Conservation (phyloP, 2,888 invertebrate genomes). For the Diloba caeruleocephala region DNA sequence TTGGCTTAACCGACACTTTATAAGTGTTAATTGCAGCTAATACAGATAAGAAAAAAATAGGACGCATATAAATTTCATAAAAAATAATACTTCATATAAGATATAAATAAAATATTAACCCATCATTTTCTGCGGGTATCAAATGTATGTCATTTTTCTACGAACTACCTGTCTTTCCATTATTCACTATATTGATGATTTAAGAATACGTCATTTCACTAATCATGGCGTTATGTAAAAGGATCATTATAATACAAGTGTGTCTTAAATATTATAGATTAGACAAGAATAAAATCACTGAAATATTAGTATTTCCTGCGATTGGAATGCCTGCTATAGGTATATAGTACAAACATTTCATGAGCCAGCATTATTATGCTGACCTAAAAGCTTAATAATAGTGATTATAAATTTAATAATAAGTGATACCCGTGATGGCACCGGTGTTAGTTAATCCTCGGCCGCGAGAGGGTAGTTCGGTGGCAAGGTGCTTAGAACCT, state of each 20-base stretch:
- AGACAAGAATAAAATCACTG: conserved; percentile 48
- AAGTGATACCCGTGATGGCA: conserved; percentile 48
- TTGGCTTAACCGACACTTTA: conserved; percentile 18
- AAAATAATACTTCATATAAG: conserved; percentile 44
- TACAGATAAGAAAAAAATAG: conserved; percentile 22
- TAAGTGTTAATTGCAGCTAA: conserved; percentile 22
- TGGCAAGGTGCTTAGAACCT: conserved; percentile 82
- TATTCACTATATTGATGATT: conserved; percentile 10
- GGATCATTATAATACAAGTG: conserved; percentile 32
- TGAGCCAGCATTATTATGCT: conserved; percentile 42
- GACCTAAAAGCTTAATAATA: conserved; percentile 43
- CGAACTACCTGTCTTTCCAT: neutral
- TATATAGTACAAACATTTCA: conserved; percentile 44
- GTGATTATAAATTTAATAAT: conserved; percentile 48
- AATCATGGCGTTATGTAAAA: conserved; percentile 19
- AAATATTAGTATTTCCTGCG: conserved; percentile 48
- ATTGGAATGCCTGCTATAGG: conserved; percentile 52
- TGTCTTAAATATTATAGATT: conserved; percentile 41
- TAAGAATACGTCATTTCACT: conserved; percentile 25
- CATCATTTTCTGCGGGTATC: conserved; percentile 21
- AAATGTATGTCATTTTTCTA: conserved; percentile 2
- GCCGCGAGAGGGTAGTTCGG: conserved; percentile 84
- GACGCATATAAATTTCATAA: conserved; percentile 41
- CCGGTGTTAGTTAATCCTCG: conserved; percentile 59
- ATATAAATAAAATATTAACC: conserved; percentile 33